phyloP scores from a whole-genome alignment of 2,888 invertebrate genomes.

The Neoascia interrupta region DNA sequence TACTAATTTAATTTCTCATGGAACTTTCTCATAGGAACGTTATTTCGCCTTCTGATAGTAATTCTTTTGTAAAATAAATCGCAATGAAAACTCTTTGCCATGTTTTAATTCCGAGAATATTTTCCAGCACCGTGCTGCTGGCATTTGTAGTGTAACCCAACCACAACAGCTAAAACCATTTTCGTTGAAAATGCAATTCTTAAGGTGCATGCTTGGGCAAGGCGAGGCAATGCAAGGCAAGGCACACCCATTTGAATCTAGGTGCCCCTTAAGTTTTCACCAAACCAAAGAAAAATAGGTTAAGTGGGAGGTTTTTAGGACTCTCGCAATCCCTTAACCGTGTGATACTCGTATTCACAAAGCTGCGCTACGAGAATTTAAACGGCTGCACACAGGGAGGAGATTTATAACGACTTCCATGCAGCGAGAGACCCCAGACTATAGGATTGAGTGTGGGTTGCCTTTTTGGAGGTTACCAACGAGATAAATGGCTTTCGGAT shows the following conservation, averaged over 20 bases:
- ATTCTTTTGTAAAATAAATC: too few species aligned
- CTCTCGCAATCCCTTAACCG: conserved; percentile 10
- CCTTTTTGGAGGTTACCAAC: conserved; percentile 23
- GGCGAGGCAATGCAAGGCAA: too few species aligned
- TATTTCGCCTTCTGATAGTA: too few species aligned
- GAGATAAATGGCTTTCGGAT: conserved; percentile 63
- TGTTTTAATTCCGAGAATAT: too few species aligned
- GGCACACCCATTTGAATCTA: neutral
- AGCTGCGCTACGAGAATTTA: conserved; percentile 40
- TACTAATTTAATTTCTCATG: too few species aligned
- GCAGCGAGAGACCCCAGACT: too few species aligned
- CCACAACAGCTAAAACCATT: conserved; percentile 11
- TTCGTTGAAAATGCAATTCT: conserved; percentile 8
- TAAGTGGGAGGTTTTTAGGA: conserved; percentile 28
- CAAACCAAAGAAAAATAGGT: conserved; percentile 23
- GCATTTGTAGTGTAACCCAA: too few species aligned
- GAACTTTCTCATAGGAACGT: too few species aligned
- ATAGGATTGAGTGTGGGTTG: conserved; percentile 32
- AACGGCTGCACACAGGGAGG: conserved; percentile 32
- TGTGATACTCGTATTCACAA: conserved; percentile 27
- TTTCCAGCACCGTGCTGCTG: too few species aligned
- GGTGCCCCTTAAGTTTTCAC: neutral
- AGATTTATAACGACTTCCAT: conserved; percentile 57
- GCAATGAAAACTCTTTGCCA: too few species aligned
- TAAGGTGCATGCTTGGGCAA: neutral